Conservation (phyloP, 1,140 invertebrate species). For the Scaptomyza graminum region DNA sequence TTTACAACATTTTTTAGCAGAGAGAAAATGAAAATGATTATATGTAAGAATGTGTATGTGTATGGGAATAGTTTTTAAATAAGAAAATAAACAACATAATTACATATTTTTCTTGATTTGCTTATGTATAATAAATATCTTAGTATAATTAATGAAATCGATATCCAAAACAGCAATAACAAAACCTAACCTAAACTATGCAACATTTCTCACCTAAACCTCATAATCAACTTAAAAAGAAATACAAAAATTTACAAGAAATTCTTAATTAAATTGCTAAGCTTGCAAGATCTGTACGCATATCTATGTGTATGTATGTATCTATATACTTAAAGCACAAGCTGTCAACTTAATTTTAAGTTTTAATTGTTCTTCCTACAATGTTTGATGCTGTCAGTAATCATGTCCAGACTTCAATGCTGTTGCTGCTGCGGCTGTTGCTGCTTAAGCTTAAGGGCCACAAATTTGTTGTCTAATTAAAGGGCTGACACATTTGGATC, state of each 20-base stretch:
- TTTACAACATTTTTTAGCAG: constrained; percentile 49
- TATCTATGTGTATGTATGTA: background rate
- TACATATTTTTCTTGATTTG: background rate
- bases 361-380: no score
- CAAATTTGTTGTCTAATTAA: background rate
- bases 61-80: constrained; percentile 12
- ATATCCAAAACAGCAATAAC: constrained; percentile 34
- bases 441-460: constrained; percentile 5
- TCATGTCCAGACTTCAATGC: background rate
- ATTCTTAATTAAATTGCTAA: constrained; percentile 6
- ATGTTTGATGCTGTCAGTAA: background rate
- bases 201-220: constrained; percentile 27
- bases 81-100: constrained; percentile 9
- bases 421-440: background rate
- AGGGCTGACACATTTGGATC: constrained; percentile 26
- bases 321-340: constrained; percentile 6
- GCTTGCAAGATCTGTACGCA: constrained; percentile 1
- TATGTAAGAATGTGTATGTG: constrained; percentile 12
- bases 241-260: constrained; percentile 24
- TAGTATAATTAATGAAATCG: constrained; percentile 23
- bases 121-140: constrained; percentile 34
- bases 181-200: constrained; percentile 34
- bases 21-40: constrained; percentile 8
- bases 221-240: constrained; percentile 22
- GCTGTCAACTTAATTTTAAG: constrained; percentile 7